A percentile compares a stretch with the other conserved stretches of the same genome.
Conservation (phyloP, 2,888 invertebrate genomes). For the Myathropa florea region DNA sequence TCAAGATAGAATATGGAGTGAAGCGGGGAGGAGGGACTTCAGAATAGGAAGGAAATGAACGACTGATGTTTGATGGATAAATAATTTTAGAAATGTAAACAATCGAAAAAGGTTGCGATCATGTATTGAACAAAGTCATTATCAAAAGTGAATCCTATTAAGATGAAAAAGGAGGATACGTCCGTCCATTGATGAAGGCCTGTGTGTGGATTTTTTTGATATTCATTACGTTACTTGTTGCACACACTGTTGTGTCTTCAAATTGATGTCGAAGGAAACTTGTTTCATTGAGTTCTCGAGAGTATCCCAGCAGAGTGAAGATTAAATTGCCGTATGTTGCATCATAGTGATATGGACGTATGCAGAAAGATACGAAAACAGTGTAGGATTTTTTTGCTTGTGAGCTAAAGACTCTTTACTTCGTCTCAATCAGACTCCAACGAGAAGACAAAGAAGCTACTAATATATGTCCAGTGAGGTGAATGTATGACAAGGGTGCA, state of each 20-base stretch:
- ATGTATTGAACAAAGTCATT: no score
- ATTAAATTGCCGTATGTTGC: conserved; percentile 40
- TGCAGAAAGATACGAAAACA: neutral
- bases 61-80: no score
- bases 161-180: no score
- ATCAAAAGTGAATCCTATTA: no score
- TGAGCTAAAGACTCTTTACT: conserved; percentile 5
- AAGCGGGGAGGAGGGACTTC: no score
- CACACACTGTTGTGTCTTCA: neutral
- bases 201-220: neutral
- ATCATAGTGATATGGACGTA: conserved; percentile 17
- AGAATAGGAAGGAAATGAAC: no score
- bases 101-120: no score
- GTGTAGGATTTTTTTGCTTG: conserved; percentile 8
- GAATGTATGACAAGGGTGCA: conserved; percentile 58
- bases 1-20: no score
- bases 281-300: conserved; percentile 19
- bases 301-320: conserved; percentile 2
- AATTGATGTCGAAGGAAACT: conserved; percentile 8
- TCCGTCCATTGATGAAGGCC: no score
- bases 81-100: no score
- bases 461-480: conserved; percentile 1
- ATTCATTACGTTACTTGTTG: neutral
- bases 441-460: conserved; percentile 38
- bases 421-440: conserved; percentile 16